phyloP scores from a whole-genome alignment of 2,113 vertebrate species.

The Upupa epops region DNA sequence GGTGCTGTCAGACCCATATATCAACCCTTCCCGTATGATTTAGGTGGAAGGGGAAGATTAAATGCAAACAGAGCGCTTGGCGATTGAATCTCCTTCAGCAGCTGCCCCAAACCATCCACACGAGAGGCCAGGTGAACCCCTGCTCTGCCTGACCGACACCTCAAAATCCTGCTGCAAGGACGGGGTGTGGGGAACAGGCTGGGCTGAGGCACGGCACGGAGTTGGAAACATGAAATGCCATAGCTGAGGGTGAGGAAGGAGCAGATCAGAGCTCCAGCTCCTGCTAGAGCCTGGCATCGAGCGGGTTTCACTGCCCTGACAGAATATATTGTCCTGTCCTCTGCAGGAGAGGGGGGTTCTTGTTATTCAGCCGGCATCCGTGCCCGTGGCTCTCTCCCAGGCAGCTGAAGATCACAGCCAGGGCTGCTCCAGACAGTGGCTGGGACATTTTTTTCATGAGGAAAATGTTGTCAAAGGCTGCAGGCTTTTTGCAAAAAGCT shows the following conservation, averaged over 20 bases:
- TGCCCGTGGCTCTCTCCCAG: background rate
- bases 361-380: background rate
- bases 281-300: background rate
- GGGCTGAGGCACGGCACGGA: fast-evolving
- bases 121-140: background rate
- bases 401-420: constrained; percentile 34
- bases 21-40: constrained; percentile 49
- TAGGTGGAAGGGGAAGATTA: background rate
- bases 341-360: background rate
- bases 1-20: background rate
- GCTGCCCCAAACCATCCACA: background rate
- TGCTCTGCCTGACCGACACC: background rate
- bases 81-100: background rate
- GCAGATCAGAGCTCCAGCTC: background rate
- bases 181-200: fast-evolving
- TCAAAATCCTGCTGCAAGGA: fast-evolving
- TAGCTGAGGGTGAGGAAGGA: background rate
- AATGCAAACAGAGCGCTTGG: background rate
- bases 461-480: background rate
- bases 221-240: background rate
- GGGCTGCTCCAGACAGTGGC: background rate
- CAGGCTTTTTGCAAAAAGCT: background rate
- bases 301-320: background rate
- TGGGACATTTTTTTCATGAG: background rate
- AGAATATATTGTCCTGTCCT: background rate